These are phyloP conservation scores for Andrena bucephala DNA, from an alignment of 2,888 invertebrate species.

Conservation along the genomic window DNA sequence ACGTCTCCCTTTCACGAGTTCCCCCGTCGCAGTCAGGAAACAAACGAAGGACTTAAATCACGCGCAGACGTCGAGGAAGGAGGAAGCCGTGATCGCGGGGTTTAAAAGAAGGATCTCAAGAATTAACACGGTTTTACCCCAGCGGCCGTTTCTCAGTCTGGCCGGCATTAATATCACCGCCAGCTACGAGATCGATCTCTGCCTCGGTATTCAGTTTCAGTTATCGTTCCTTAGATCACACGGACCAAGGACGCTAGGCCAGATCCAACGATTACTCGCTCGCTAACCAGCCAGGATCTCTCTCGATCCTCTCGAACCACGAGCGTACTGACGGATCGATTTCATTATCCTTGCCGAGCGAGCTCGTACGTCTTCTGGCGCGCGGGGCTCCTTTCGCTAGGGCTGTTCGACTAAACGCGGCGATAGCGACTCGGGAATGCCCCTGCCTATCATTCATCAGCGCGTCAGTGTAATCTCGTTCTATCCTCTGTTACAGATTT, in stretches of 20 bases:
- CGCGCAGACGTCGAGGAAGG: not conserved
- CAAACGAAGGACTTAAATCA: slow-evolving; percentile 49
- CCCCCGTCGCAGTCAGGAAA: slow-evolving; percentile 20
- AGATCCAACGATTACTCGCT: slow-evolving; percentile 64
- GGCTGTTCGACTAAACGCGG: slow-evolving; percentile 38
- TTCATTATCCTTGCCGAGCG: slow-evolving; percentile 63
- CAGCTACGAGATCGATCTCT: slow-evolving; percentile 58
- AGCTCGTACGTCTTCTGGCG: slow-evolving; percentile 63
- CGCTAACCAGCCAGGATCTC: slow-evolving; percentile 50
- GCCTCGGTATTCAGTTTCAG: slow-evolving; percentile 62
- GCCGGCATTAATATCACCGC: slow-evolving; percentile 54
- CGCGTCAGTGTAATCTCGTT: slow-evolving; percentile 55
- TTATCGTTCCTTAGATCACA: slow-evolving; percentile 62
- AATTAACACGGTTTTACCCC: slow-evolving; percentile 54
- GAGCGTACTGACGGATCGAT: slow-evolving; percentile 67
- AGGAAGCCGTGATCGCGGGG: not conserved
- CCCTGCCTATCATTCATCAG: slow-evolving; percentile 60
- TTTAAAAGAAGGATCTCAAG: slow-evolving; percentile 45
- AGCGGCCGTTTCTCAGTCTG: slow-evolving; percentile 37
- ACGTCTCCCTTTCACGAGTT: not conserved
- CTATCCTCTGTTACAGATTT: slow-evolving; percentile 89
- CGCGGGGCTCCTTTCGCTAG: slow-evolving; percentile 48
- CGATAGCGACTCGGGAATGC: slow-evolving; percentile 58
- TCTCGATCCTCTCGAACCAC: slow-evolving; percentile 57
- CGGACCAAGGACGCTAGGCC: slow-evolving; percentile 62